Conservation (phyloP, 1,140 invertebrate species). For the Drusus annulatus region DNA sequence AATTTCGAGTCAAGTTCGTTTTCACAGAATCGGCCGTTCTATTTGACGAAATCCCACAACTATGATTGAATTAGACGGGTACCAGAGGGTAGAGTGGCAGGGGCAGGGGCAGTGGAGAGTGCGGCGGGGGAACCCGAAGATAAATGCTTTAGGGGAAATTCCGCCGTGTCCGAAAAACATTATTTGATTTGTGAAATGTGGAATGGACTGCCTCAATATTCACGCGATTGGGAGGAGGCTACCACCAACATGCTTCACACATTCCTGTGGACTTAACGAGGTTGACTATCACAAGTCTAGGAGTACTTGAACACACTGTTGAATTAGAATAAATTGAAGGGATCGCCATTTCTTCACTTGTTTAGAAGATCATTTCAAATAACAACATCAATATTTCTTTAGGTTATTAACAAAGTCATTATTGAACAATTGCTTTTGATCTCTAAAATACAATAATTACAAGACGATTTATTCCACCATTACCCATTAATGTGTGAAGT, state of each 20-base stretch:
- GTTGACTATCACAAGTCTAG: too few relatives aligned
- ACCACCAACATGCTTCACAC: not conserved
- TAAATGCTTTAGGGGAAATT: conserved; percentile 25
- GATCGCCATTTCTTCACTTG: too few relatives aligned
- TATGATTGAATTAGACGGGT: conserved; percentile 30
- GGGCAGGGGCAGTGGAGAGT: not conserved
- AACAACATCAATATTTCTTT: too few relatives aligned
- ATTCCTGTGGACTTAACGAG: not conserved
- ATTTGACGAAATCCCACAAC: conserved; percentile 18
- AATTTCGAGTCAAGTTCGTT: conserved; percentile 17
- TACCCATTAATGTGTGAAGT: too few relatives aligned
- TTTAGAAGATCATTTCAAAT: too few relatives aligned
- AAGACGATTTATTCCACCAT: too few relatives aligned
- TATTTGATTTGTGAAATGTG: conserved; percentile 24
- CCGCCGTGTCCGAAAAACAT: conserved; percentile 12
- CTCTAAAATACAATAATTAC: too few relatives aligned
- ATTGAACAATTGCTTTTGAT: too few relatives aligned
- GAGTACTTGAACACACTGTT: too few relatives aligned
- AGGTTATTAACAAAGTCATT: too few relatives aligned
- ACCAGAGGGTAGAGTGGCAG: not conserved
- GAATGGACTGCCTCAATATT: conserved; percentile 7
- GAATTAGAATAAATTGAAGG: too few relatives aligned
- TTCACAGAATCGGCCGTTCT: conserved; percentile 3
- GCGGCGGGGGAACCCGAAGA: not conserved
- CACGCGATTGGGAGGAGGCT: not conserved